A percentile compares a stretch with the other conserved stretches of the same genome.
Evolutionary conservation across 2,888 invertebrate genomes (phyloP).

Genomic region (Tachina fera): DNA sequence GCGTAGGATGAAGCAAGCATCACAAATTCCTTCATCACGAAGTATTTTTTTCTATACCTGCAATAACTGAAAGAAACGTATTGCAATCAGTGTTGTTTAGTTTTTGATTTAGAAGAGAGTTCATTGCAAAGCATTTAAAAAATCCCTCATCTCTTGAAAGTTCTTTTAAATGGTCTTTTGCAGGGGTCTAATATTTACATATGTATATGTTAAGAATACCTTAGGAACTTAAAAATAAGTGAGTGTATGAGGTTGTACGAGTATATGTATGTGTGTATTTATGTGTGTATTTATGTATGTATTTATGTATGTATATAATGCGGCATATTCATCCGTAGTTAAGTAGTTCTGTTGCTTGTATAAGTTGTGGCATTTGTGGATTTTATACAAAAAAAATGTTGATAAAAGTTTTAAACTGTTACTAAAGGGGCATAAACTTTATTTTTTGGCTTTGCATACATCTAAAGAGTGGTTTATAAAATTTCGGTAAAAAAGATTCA

Average conservation of each 20-base stretch:
- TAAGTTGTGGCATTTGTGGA: constrained; percentile 52
- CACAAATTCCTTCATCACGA: no score
- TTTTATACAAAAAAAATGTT: constrained; percentile 21
- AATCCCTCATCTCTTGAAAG: no score
- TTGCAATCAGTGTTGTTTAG: no score
- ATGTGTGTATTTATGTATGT: no score
- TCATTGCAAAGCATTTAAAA: no score
- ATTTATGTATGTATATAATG: neutral
- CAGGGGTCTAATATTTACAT: no score
- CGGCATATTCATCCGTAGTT: constrained; percentile 28
- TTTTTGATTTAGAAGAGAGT: no score
- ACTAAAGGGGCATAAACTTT: constrained; percentile 29
- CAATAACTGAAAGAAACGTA: no score
- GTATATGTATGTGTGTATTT: neutral
- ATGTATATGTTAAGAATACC: constrained; percentile 29
- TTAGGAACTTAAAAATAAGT: neutral
- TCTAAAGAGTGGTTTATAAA: neutral
- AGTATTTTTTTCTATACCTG: no score
- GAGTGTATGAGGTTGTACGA: neutral
- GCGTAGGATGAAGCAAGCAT: no score
- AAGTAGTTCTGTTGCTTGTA: constrained; percentile 38
- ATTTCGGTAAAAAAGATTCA: neutral
- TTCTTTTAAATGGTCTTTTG: no score
- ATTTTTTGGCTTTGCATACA: neutral
- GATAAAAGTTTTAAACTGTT: constrained; percentile 59